Base-by-base conservation (phyloP, 2,113 vertebrate species). In the Odocoileus virginianus region DNA sequence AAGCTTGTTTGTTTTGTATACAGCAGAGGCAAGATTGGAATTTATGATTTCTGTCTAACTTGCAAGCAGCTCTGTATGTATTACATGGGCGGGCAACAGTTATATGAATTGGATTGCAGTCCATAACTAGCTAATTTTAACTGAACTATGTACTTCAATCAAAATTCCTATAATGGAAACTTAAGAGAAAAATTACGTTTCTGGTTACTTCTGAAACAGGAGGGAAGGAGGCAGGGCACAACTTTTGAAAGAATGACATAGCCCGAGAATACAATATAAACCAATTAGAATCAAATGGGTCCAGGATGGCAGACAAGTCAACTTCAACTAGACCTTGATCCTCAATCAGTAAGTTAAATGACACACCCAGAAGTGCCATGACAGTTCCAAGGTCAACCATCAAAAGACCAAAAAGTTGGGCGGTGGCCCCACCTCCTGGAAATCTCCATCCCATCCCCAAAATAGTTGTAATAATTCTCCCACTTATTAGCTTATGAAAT, bases 131-230 rank as follows among this genome's bases (percentile, higher is more conserved):
- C 7, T 94, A 96, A 92, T 55, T 89, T 17, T 78, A 90, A 84
- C 21, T 79, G 15, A 11, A 79, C 81, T 28, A 47, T 58, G 4
- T 61, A 71, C 3, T 74, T 79, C 8, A 54, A 36, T 96, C 30
- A 97, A 64, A 96, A 97, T 64, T 76, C 15, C 40, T 71, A n/a
- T 93, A n/a, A 79, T 61, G 87, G 90, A 93, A 47, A 64, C n/a
- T 87, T 89, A 61, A 33, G 40, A 93, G 47, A 86, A 91, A 89
- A 71, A 36, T n/a, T 79, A 67, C 3, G 61, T 89, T 93, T 74
- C 61, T 58, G 50, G 7, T 6, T 92, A 60, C 0, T 58, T 74
- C 11, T 74, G 36, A 74, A 74, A 74, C 21, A 74, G 67, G 36
- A 74, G 0, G 19, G 19, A 36, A 71, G n/a, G n/a, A 71, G 19